Evolutionary conservation across 2,797 vertebrate genomes (phyloP), one percentile per base, ranked within the genome.

Genomic region (Platalea minor): DNA sequence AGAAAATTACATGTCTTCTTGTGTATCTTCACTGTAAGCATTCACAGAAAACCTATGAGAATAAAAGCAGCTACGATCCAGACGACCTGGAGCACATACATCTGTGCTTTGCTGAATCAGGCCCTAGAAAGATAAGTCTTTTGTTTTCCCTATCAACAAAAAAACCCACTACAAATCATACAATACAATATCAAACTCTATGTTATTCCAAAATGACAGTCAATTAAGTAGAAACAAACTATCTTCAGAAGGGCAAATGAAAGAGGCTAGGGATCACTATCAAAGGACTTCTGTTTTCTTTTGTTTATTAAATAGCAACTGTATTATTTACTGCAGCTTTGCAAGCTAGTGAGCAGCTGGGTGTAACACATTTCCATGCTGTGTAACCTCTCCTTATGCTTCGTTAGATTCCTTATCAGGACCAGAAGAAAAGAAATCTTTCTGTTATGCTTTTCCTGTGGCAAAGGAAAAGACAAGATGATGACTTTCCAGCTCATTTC

Each of bases 401-500:
- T 99, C 98, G 97, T 98, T 98, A 98, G 98, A 98, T 98, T 95
- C 98, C 98, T 98, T 98, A 99, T 99, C 98, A 98, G 98, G 95
- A 98, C 89, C 93, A 98, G 97, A 98, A 98, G 98, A 99, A 98
- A 98, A 97, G 98, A 97, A 98, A 98, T 96, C 96, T 98, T 97
- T 95, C 95, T 97, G 95, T 96, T 97, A 97, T 88, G 97, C 89
- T 91, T 97, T 98, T 98, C 97, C 98, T 96, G 94, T 96, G 95
- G 96, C 97, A 98, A 97, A 97, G 94, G 95, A 98, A 97, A 97
- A 97, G 94, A 98, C 98, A 97, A 98, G 98, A 99, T 98, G 97
- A 99, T 98, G 98, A 98, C 98, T 99, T 99, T 99, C 99, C 98
- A 99, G 98, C 98, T 98, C 98, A 99, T 98, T 99, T 98, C 98